A percentile compares a stretch with the other conserved stretches of the same genome.
phyloP scores from a whole-genome alignment of 2,888 invertebrate genomes.

The Hymenopus coronatus region DNA sequence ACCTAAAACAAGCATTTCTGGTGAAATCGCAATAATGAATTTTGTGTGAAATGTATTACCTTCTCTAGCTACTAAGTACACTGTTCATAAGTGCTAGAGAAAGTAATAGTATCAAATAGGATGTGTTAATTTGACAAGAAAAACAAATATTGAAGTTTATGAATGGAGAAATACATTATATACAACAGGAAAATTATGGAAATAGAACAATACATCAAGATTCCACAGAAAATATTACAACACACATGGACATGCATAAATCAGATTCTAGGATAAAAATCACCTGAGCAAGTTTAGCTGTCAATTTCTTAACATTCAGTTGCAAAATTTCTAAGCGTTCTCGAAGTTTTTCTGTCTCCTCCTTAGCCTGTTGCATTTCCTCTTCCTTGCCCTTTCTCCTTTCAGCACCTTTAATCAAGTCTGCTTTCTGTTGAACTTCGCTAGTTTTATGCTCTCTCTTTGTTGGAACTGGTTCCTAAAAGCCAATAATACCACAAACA shows the following conservation, averaged over 20 bases:
- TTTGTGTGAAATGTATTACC: too few species aligned
- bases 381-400: conserved; percentile 28
- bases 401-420: background rate
- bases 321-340: conserved; percentile 42
- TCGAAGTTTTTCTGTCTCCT: conserved; percentile 43
- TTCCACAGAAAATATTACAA: too few species aligned
- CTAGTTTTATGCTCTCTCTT: background rate
- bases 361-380: conserved; percentile 45
- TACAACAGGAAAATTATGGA: too few species aligned
- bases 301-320: conserved; percentile 43
- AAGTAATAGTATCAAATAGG: too few species aligned
- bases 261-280: conserved; percentile 1
- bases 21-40: too few species aligned
- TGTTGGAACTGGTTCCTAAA: background rate
- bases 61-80: too few species aligned
- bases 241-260: background rate
- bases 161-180: too few species aligned
- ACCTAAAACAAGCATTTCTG: too few species aligned
- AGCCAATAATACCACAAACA: background rate
- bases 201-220: too few species aligned
- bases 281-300: conserved; percentile 41
- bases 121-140: too few species aligned
- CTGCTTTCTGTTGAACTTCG: background rate
- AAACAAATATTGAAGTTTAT: too few species aligned
- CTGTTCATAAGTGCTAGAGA: too few species aligned